Base-by-base conservation (phyloP, 2,113 vertebrate genomes). In the Atractosteus spatula region DNA sequence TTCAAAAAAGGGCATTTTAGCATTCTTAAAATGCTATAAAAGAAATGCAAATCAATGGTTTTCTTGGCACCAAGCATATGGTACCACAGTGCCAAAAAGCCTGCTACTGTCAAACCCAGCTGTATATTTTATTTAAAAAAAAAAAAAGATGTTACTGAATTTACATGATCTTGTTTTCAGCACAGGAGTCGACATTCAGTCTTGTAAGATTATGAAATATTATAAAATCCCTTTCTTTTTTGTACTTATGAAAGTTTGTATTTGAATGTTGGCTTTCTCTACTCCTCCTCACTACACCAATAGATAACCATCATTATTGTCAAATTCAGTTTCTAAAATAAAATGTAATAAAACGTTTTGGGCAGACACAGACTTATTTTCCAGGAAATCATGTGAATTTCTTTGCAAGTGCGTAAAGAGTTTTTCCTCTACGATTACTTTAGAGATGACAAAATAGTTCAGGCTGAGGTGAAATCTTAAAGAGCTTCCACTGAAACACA, bases 41-140 rank as follows among this genome's bases (percentile, higher is more conserved):
- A 90, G 91, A 92, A 92, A 93, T 93, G 91, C 91, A 93, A 93
- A 92, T 93, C 82, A 81, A 87, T 92, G 90, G 90, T 90, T 89
- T 92, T 92, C 90, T 91, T 93, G 90, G 90, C 90, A 93, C 89
- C 89, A 91, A 91, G 90, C 91, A 92, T 92, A 93, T 91, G 90
- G 86, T 86, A 81, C 90, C 89, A 90, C 84, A 89, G 90, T 92
- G 90, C 90, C 90, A 93, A 90, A 88, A 91, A 89, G 88, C 89
- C 88, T 92, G 90, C 88, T 90, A 89, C 90, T 89, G 90, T 90
- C 89, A 92, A 88, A 88, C 90, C 91, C 91, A 93, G 90, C 91
- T 93, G 91, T 90, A 83, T 86, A 89, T 90, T 92, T 89, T 85
- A 89, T 89, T 1, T 13, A 13, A 59, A 59, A 16, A n/a, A 59